Conservation (phyloP, 2,797 vertebrate species). For the Chrysocyon brachyurus region DNA sequence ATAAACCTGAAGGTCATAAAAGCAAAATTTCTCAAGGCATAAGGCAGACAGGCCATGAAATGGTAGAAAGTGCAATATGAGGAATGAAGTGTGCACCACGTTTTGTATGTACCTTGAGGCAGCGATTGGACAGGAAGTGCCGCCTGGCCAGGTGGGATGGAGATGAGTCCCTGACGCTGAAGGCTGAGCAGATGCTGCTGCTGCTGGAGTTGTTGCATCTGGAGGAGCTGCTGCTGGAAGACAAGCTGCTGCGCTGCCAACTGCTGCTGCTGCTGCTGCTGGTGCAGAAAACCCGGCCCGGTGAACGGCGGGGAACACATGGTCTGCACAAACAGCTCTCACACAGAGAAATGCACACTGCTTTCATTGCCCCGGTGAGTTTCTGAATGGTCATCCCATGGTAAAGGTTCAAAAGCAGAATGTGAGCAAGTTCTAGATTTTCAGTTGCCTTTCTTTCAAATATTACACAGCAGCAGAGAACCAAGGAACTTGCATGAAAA, state of each 20-base stretch:
- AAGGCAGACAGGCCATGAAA: background rate
- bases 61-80: background rate
- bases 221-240: slow-evolving; percentile 99
- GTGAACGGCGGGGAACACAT: slow-evolving; percentile 52
- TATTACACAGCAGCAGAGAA: slow-evolving; percentile 63
- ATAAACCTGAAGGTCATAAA: slow-evolving; percentile 40
- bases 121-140: slow-evolving; percentile 97
- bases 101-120: slow-evolving; percentile 93
- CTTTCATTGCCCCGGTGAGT: slow-evolving; percentile 48
- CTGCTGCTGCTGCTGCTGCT: slow-evolving; percentile 96
- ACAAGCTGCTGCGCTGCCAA: slow-evolving; percentile 99
- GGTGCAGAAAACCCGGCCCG: slow-evolving; percentile 27
- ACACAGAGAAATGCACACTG: slow-evolving; percentile 39
- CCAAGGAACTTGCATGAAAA: slow-evolving; percentile 68
- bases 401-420: slow-evolving; percentile 65
- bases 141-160: slow-evolving; percentile 96
- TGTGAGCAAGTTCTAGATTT: slow-evolving; percentile 59
- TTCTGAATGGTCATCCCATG: slow-evolving; percentile 73
- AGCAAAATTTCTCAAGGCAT: background rate
- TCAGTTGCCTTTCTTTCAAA: slow-evolving; percentile 74
- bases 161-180: slow-evolving; percentile 99
- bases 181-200: slow-evolving; percentile 99
- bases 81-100: background rate
- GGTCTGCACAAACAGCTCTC: background rate
- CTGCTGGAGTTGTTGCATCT: slow-evolving; percentile 99